A percentile compares a stretch with the other conserved stretches of the same genome.
These are phyloP conservation scores for Drosophila engyochracea DNA, from an alignment of 2,888 invertebrate species.

Conservation along the genomic window DNA sequence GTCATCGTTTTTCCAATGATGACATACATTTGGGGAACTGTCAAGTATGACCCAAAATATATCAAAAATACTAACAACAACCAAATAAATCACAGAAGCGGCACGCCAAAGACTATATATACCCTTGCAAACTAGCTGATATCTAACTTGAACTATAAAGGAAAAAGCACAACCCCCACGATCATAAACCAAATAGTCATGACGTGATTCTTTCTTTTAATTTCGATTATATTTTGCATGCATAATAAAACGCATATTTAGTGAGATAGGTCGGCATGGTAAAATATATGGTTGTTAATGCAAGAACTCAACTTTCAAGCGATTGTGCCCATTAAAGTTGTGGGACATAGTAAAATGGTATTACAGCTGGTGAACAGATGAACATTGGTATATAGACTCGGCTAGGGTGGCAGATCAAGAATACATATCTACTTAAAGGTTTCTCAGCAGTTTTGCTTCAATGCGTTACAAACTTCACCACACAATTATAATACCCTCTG, in stretches of 20 bases:
- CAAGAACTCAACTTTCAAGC: not conserved
- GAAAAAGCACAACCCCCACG: not conserved
- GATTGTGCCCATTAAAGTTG: too few species aligned
- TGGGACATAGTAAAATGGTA: not conserved
- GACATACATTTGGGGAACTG: conserved; percentile 65
- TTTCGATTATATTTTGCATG: not conserved
- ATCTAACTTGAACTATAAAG: not conserved
- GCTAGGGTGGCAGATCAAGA: not conserved
- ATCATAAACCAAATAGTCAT: not conserved
- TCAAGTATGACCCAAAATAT: conserved; percentile 42
- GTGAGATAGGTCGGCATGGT: not conserved
- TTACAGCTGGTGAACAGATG: not conserved
- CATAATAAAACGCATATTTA: not conserved
- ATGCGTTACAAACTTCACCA: not conserved
- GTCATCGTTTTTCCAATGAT: conserved; percentile 62
- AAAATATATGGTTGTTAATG: not conserved
- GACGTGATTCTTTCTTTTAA: not conserved
- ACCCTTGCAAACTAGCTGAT: not conserved
- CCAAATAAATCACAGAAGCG: conserved; percentile 20
- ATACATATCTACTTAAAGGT: not conserved
- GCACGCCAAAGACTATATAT: not conserved
- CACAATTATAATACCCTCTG: not conserved
- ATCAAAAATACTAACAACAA: conserved; percentile 28
- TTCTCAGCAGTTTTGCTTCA: not conserved
- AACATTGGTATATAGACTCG: not conserved